phyloP scores from a whole-genome alignment of 2,113 vertebrate species.

The Gymnorhina tibicen region DNA sequence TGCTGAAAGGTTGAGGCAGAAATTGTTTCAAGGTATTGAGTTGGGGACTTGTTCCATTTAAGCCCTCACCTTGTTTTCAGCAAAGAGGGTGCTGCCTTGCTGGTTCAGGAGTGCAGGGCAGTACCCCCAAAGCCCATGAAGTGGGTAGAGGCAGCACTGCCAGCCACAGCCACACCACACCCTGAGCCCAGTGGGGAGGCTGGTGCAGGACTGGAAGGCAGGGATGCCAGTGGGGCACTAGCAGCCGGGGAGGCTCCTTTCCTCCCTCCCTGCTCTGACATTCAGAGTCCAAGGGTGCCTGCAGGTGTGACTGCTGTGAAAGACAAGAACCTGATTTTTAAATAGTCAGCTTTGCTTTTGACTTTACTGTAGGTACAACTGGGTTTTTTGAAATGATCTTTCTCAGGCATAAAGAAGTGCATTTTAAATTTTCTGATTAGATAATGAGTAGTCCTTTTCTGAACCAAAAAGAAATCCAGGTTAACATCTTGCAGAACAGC shows the following conservation, averaged over 20 bases:
- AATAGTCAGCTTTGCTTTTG: background rate
- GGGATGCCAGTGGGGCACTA: too few relatives aligned
- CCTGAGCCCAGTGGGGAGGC: background rate
- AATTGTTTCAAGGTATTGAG: background rate
- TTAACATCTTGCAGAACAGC: slow-evolving; percentile 8
- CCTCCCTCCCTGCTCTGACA: background rate
- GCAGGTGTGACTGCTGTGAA: background rate
- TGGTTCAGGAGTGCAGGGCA: rapidly evolving
- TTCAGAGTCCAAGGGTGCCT: background rate
- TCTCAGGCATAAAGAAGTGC: background rate
- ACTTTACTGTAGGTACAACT: background rate
- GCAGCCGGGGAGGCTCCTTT: background rate
- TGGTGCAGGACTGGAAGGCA: too few relatives aligned
- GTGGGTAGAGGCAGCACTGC: background rate
- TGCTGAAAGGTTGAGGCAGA: background rate
- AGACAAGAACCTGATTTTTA: background rate
- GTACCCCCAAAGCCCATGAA: background rate
- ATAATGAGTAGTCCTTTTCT: slow-evolving; percentile 15
- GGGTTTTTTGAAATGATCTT: background rate
- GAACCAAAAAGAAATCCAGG: slow-evolving; percentile 22
- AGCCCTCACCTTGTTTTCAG: background rate
- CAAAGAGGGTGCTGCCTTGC: background rate
- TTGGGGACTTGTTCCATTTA: background rate
- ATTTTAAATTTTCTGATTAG: slow-evolving; percentile 26
- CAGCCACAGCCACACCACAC: background rate